Evolutionary conservation across 53 echinoderm and acorn worm genomes (phyloP), one percentile per base, ranked within the genome.

Genomic region (Holothuria scabra): DNA sequence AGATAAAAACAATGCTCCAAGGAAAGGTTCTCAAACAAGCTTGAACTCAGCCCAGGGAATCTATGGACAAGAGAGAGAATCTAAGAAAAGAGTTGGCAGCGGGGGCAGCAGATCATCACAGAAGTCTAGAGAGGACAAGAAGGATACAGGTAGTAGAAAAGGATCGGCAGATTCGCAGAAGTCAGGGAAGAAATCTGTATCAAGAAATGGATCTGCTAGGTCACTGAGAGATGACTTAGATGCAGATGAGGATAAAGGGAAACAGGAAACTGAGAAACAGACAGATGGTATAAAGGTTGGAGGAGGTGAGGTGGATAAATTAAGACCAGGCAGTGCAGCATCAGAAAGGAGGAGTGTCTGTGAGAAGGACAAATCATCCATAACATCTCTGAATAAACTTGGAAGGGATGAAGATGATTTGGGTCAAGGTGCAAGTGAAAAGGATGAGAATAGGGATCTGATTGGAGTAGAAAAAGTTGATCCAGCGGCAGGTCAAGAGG

Each of bases 21-120:
- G 65, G 22, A 72, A 46, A 56, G 83, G 75, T 33, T 86, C 90
- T n/a, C 82, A 90, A 32, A 60, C 76, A 75, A 90, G 90, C 66
- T 71, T 82, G 5, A 86, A 75, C 44, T 86, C 90, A 24, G 90
- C 85, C 8, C 85, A 86, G 78, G 90, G 58, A 74, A 56, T 18
- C 33, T 57, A 55, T 81, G 71, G 64, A 4, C 80, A 25, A 28
- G 29, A 7, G 37, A 22, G 0, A 0, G 65, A 31, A 31, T 13
- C 65, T 13, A 64, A 0, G 13, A 64, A 64, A 21, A 64, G 57
- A 75, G 31, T 87, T 87, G 72, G 61, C 48, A 79, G 78, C 48
- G 86, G 86, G 56, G 58, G 57, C 35, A 75, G 61, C 62, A 72
- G 84, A 59, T 57, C 60, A 34, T 85, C 74, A 22, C 25, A 85